These are phyloP conservation scores for Cricetomys ansorgei DNA, from an alignment of 2,113 vertebrate species.

Conservation along the genomic window DNA sequence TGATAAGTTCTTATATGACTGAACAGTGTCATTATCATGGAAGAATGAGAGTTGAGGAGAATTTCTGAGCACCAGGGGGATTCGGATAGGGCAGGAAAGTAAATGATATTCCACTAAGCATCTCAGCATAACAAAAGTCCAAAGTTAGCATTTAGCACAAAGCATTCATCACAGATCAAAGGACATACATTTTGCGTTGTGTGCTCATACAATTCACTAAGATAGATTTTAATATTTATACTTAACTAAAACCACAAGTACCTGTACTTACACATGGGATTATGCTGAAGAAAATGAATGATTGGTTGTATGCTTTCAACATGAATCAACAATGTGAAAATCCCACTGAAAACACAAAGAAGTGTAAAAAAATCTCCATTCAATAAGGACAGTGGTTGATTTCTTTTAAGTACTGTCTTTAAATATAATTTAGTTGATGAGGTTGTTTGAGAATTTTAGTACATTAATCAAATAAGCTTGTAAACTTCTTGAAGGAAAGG, in stretches of 20 bases:
- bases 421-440: slow-evolving; percentile 28
- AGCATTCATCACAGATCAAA: neutral
- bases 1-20: neutral
- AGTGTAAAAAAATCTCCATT: neutral
- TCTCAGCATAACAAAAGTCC: neutral
- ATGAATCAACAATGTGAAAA: slow-evolving; percentile 48
- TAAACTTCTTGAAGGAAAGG: slow-evolving; percentile 50
- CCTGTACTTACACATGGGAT: neutral
- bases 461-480: slow-evolving; percentile 54
- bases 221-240: neutral
- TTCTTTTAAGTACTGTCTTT: neutral
- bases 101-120: neutral
- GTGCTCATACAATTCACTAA: neutral
- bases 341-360: slow-evolving; percentile 40
- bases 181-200: neutral
- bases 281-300: slow-evolving; percentile 19
- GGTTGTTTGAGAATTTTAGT: slow-evolving; percentile 49
- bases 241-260: neutral
- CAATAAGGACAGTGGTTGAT: neutral
- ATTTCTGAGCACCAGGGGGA: neutral
- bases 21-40: neutral
- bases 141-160: neutral
- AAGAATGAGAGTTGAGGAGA: neutral
- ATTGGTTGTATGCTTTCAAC: slow-evolving; percentile 7
- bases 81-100: neutral